phyloP scores from a whole-genome alignment of 2,797 vertebrate species.

The Myotis myotis region DNA sequence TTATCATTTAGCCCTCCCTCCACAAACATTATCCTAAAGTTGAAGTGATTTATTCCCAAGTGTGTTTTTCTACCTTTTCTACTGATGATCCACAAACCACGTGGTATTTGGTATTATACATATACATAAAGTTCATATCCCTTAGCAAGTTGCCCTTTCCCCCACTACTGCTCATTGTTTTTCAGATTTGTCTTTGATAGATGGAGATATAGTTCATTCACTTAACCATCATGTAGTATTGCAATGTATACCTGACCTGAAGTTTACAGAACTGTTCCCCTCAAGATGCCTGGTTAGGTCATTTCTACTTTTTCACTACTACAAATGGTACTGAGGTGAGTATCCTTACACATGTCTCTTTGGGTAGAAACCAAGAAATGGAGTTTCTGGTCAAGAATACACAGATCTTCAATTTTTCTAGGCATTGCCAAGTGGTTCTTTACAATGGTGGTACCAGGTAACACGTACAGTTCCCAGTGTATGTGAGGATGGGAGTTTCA shows the following conservation, averaged over 20 bases:
- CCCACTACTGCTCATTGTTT: neutral
- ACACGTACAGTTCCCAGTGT: accelerated
- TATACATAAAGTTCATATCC: neutral
- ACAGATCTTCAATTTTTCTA: neutral
- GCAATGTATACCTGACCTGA: neutral
- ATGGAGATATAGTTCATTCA: neutral
- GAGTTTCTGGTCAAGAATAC: neutral
- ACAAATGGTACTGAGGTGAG: neutral
- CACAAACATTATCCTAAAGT: neutral
- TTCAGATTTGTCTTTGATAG: neutral
- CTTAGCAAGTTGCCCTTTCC: neutral
- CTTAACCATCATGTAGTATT: neutral
- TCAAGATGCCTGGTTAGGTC: neutral
- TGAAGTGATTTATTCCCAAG: neutral
- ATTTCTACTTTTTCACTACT: neutral
- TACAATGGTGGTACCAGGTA: neutral
- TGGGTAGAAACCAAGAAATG: neutral
- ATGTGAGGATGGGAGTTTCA: neutral
- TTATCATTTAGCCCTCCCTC: neutral
- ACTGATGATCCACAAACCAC: neutral
- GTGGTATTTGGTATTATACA: neutral
- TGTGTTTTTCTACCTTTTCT: neutral
- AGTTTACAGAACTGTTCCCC: neutral
- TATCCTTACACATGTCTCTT: neutral
- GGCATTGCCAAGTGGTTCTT: neutral